Evolutionary conservation across 2,888 invertebrate species (phyloP).

Genomic region (Argynnis bischoffii): DNA sequence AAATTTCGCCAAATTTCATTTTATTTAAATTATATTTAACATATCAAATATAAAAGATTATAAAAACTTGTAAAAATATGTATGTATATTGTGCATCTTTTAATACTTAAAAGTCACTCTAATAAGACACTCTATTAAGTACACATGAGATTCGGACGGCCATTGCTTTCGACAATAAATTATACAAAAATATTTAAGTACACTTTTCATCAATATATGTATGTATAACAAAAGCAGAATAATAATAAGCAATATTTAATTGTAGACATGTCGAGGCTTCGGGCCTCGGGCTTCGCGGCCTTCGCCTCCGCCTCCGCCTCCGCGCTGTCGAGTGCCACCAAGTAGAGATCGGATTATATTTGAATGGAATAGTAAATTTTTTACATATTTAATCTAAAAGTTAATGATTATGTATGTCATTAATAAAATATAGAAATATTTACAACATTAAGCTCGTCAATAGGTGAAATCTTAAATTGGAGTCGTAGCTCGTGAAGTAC

Average conservation of each 20-base stretch:
- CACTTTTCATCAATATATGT: not conserved
- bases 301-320: too few species aligned
- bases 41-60: conserved; percentile 10
- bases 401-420: too few species aligned
- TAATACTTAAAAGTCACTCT: too few species aligned
- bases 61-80: conserved; percentile 17
- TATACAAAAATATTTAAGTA: conserved; percentile 30
- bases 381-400: too few species aligned
- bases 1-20: too few species aligned
- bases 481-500: too few species aligned
- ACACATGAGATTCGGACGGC: conserved; percentile 40
- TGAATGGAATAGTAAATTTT: too few species aligned
- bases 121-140: conserved; percentile 26
- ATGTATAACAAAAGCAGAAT: not conserved
- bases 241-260: not conserved
- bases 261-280: too few species aligned
- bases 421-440: too few species aligned
- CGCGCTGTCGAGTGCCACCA: not conserved
- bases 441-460: too few species aligned
- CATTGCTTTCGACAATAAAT: conserved; percentile 26
- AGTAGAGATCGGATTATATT: too few species aligned
- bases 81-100: conserved; percentile 1
- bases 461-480: too few species aligned
- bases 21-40: conserved; percentile 1
- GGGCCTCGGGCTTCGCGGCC: not conserved